phyloP scores from a whole-genome alignment of 2,888 invertebrate species.

The Ophion slaviceki region DNA sequence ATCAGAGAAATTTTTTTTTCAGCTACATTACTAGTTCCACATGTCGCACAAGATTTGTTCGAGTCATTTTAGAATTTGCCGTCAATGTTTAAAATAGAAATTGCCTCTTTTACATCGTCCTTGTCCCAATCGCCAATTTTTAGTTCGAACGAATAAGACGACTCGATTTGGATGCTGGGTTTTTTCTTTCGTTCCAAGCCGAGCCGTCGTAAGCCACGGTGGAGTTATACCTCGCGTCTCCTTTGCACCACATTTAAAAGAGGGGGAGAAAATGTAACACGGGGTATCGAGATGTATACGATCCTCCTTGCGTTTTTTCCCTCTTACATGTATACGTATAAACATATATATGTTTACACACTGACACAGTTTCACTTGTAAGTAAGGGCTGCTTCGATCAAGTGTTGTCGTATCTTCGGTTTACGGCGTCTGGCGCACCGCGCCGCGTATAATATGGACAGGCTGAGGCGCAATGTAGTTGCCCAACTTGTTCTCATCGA shows the following conservation, averaged over 20 bases:
- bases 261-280: conserved; percentile 29
- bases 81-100: too few species aligned
- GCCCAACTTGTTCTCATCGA: conserved; percentile 25
- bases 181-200: not conserved
- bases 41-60: not conserved
- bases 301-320: conserved; percentile 4
- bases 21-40: not conserved
- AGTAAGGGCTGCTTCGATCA: conserved; percentile 70
- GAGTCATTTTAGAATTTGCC: not conserved
- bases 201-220: conserved; percentile 52
- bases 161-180: not conserved
- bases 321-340: not conserved
- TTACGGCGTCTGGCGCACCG: conserved; percentile 76
- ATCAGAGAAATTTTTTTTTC: not conserved
- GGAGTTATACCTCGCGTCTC: conserved; percentile 35
- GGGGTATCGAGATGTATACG: conserved; percentile 28
- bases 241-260: conserved; percentile 46
- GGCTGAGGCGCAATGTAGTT: conserved; percentile 45
- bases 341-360: not conserved
- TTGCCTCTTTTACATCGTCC: not conserved
- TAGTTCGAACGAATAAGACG: conserved; percentile 4
- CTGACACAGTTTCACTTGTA: not conserved
- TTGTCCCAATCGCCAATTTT: not conserved
- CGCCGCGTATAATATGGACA: conserved; percentile 57
- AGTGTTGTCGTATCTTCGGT: conserved; percentile 80